Base-by-base conservation (phyloP, 1,140 invertebrate genomes). In the Lordiphosa stackelbergi region DNA sequence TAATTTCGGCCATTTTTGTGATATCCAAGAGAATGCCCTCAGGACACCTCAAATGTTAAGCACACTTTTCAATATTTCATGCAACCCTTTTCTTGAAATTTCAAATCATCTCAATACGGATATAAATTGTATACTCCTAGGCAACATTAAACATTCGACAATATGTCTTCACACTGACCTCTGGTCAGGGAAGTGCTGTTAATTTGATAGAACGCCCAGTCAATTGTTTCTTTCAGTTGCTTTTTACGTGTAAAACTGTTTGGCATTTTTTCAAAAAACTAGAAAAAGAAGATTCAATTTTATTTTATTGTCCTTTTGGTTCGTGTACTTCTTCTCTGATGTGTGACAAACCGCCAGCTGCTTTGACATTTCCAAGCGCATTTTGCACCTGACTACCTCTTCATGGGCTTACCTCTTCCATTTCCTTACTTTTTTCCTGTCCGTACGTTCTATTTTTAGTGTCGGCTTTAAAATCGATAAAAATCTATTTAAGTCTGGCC, bases 321-420 rank as follows among this genome's bases (percentile, higher is more conserved):
- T 55, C 36, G 34, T 66, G 36, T 46, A 45, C 36, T 36, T 49
- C 28, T 42, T 47, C 43, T 48, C 12, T 59, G 51, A 35, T 55
- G 47, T 53, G 63, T 46, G 53, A 68, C 42, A 61, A 72, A 72
- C 65, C 64, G 69, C 65, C 70, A 81, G 70, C 66, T 68, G 75
- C 74, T 79, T 83, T 81, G 77, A 77, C 77, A 83, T 83, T 84
- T 83, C 59, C 45, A 69, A 73, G 72, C 69, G 72, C 77, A 83
- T 69, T 83, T 83, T 73, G 73, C 77, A 83, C 57, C 72, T 81
- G 72, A 53, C 53, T 65, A 58, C 58, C 69, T 60, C 8, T 5
- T 34, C 4, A 9, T 37, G 41, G 24, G 6, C 24, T 51, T 13
- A 16, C 12, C 34, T 36, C 4, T n/a, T 9, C 4, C 4, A 5